Conservation (phyloP, 2,797 vertebrate genomes). For the Muraenolepis orangiensis region DNA sequence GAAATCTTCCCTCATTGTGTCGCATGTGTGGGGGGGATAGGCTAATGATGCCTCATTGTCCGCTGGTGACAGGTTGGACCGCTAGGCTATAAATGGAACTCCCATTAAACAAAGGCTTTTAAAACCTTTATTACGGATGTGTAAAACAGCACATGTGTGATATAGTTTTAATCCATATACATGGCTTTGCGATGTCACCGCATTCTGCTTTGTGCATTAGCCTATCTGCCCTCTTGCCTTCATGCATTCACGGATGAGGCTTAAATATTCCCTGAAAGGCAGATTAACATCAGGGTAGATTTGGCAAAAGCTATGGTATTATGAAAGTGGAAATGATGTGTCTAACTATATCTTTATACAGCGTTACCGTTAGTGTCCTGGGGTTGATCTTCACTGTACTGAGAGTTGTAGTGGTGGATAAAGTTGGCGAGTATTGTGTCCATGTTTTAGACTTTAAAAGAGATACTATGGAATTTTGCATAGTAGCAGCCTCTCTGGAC, state of each 20-base stretch:
- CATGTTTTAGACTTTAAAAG: neutral
- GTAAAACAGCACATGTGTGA: slow-evolving; percentile 54
- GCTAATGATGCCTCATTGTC: slow-evolving; percentile 64
- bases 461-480: neutral
- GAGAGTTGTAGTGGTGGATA: slow-evolving; percentile 22
- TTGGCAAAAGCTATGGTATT: slow-evolving; percentile 53
- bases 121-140: slow-evolving; percentile 51
- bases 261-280: slow-evolving; percentile 42
- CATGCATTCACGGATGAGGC: slow-evolving; percentile 45
- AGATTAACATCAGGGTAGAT: slow-evolving; percentile 69
- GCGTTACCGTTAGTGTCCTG: slow-evolving; percentile 30
- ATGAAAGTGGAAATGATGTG: slow-evolving; percentile 56
- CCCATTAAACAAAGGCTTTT: slow-evolving; percentile 31
- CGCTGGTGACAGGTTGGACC: slow-evolving; percentile 55
- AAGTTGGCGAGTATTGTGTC: slow-evolving; percentile 10
- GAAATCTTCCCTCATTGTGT: slow-evolving; percentile 62
- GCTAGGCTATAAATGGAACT: slow-evolving; percentile 61
- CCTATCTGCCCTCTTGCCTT: slow-evolving; percentile 41
- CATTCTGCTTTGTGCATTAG: slow-evolving; percentile 8
- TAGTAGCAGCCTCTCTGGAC: neutral
- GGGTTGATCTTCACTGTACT: slow-evolving; percentile 21
- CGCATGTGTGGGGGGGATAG: slow-evolving; percentile 47
- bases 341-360: slow-evolving; percentile 42
- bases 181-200: slow-evolving; percentile 54
- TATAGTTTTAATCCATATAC: slow-evolving; percentile 61